Conservation (phyloP, 2,888 invertebrate genomes). For the Andrena fulva region DNA sequence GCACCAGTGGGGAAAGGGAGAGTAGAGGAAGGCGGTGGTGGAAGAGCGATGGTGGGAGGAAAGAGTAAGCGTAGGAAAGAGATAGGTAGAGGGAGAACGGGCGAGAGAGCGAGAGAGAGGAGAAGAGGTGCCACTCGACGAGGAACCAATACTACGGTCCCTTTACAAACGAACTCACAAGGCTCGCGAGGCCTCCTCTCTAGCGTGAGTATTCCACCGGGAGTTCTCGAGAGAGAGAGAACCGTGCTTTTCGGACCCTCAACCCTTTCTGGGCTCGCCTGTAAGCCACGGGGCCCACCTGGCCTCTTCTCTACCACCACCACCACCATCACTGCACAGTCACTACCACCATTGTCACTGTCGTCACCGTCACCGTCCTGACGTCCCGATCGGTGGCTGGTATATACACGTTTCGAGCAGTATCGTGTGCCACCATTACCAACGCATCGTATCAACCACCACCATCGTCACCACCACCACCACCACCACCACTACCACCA, state of each 20-base stretch:
- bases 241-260: conserved; percentile 68
- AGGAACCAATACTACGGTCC: conserved; percentile 73
- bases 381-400: conserved; percentile 50
- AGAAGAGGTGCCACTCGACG: conserved; percentile 69
- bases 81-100: conserved; percentile 46
- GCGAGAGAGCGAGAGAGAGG: conserved; percentile 66
- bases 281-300: conserved; percentile 68
- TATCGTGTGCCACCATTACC: conserved; percentile 58
- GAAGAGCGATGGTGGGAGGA: conserved; percentile 63
- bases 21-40: conserved; percentile 70
- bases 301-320: conserved; percentile 65
- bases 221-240: conserved; percentile 85
- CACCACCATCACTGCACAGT: conserved; percentile 30
- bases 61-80: conserved; percentile 58
- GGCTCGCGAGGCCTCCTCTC: conserved; percentile 64
- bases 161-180: conserved; percentile 71
- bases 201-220: conserved; percentile 61
- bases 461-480: conserved; percentile 47
- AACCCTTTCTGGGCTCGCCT: conserved; percentile 69
- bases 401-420: conserved; percentile 47
- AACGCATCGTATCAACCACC: conserved; percentile 54
- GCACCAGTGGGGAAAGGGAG: conserved; percentile 78
- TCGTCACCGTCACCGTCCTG: conserved; percentile 45
- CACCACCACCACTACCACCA: conserved; percentile 60
- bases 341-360: conserved; percentile 38